Conservation (phyloP, 2,797 vertebrate species). For the Acropternis orthonyx region DNA sequence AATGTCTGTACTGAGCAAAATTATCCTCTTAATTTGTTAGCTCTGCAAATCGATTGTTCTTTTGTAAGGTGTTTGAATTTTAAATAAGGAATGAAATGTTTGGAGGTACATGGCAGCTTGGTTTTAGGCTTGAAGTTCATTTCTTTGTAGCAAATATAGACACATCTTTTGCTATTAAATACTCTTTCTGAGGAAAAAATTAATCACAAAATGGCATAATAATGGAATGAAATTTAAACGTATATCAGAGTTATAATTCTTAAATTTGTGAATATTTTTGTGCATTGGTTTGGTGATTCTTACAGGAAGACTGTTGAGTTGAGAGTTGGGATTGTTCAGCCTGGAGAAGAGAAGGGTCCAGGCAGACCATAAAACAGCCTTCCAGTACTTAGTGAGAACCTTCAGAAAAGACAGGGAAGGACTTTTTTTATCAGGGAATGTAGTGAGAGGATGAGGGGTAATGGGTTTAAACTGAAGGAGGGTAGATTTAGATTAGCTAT, state of each 20-base stretch:
- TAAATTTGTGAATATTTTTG: neutral
- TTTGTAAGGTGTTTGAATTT: neutral
- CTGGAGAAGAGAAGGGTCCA: neutral
- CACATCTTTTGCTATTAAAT: neutral
- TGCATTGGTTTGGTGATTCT: neutral
- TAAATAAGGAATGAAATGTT: neutral
- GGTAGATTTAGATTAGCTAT: no score
- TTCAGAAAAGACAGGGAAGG: neutral
- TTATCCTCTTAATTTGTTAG: neutral
- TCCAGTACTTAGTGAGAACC: neutral
- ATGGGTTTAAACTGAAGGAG: neutral
- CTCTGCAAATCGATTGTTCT: neutral
- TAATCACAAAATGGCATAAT: neutral
- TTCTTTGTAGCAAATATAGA: neutral
- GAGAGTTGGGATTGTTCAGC: neutral
- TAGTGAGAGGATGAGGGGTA: neutral
- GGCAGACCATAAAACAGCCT: neutral
- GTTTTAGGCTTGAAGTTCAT: neutral
- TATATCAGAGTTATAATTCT: neutral
- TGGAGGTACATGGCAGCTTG: neutral
- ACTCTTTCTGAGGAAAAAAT: neutral
- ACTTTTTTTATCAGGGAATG: no score
- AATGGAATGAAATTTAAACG: neutral
- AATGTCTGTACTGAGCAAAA: neutral
- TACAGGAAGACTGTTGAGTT: neutral